A percentile compares a stretch with the other conserved stretches of the same genome.
These are phyloP conservation scores for Remorina albescens DNA, from an alignment of 2,797 vertebrate genomes.

Conservation along the genomic window DNA sequence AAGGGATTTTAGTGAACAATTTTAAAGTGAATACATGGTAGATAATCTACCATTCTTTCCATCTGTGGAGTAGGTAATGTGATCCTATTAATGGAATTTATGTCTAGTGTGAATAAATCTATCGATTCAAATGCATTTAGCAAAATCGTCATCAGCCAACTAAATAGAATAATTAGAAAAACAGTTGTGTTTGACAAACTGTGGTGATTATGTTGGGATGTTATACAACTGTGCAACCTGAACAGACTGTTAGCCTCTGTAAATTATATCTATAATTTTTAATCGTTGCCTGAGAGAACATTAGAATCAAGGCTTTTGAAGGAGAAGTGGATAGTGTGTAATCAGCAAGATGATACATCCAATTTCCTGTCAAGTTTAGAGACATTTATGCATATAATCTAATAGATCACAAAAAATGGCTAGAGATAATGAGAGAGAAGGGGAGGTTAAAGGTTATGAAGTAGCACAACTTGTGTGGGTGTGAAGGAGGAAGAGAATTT, in stretches of 20 bases:
- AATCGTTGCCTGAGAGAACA: constrained; percentile 15
- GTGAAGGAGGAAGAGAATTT: constrained; percentile 70
- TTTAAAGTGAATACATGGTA: neutral
- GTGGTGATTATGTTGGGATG: neutral
- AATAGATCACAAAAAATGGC: constrained; percentile 13
- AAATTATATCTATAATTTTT: neutral
- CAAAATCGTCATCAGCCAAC: neutral
- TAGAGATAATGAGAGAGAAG: constrained; percentile 1
- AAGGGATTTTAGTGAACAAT: neutral
- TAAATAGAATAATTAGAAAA: constrained; percentile 26
- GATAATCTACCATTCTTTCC: neutral
- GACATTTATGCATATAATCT: constrained; percentile 5
- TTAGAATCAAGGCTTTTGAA: constrained; percentile 9
- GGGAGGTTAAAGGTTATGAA: constrained; percentile 74
- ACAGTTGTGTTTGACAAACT: constrained; percentile 25
- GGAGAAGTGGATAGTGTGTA: neutral
- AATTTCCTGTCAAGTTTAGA: constrained; percentile 19
- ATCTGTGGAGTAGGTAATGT: neutral
- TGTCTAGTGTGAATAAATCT: neutral
- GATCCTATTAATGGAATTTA: constrained; percentile 1
- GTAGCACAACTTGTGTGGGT: constrained; percentile 72
- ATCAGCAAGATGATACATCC: neutral
- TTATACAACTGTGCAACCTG: neutral
- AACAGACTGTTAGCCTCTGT: neutral
- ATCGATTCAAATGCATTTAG: constrained; percentile 10